Percentiles rank a stretch among this genome's conserved stretches.
These are phyloP conservation scores for Enoplosus armatus DNA, from an alignment of 2,797 vertebrate species.

Conservation along the genomic window DNA sequence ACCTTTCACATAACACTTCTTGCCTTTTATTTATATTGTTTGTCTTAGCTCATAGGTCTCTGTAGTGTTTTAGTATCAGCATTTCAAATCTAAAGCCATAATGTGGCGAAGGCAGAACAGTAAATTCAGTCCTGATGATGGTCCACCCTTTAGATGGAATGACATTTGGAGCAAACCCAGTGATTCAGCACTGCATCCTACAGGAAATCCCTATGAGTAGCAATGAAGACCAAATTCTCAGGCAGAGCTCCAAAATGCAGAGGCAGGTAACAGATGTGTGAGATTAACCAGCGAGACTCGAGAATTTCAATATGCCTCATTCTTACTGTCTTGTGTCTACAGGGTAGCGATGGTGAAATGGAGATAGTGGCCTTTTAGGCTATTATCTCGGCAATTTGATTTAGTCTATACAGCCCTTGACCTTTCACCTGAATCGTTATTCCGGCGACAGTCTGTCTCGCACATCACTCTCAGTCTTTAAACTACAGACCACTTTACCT, in stretches of 20 bases:
- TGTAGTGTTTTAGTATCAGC: not conserved
- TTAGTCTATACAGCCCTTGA: slow-evolving; percentile 5
- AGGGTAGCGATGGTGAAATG: not conserved
- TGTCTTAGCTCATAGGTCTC: not conserved
- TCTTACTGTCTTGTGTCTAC: not conserved
- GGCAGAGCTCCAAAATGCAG: slow-evolving; percentile 11
- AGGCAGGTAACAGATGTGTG: slow-evolving; percentile 19
- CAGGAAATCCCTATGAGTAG: slow-evolving; percentile 39
- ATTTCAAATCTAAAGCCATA: not conserved
- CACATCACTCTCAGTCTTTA: not conserved
- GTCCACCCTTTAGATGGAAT: not conserved
- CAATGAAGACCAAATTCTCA: not conserved
- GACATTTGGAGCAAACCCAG: slow-evolving; percentile 15
- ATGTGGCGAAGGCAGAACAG: not conserved
- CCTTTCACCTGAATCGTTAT: slow-evolving; percentile 30
- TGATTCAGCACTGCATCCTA: slow-evolving; percentile 28
- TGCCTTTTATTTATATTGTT: not conserved
- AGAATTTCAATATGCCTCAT: slow-evolving; percentile 10
- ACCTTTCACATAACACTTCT: not conserved
- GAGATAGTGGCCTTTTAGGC: slow-evolving; percentile 1
- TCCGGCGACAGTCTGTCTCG: slow-evolving; percentile 29
- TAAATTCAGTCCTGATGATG: not conserved
- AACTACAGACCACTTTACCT: not conserved
- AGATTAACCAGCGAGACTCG: slow-evolving; percentile 14
- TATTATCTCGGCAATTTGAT: slow-evolving; percentile 24